Base-by-base conservation (phyloP, 2,797 vertebrate genomes). In the Ambastaia sidthimunki region DNA sequence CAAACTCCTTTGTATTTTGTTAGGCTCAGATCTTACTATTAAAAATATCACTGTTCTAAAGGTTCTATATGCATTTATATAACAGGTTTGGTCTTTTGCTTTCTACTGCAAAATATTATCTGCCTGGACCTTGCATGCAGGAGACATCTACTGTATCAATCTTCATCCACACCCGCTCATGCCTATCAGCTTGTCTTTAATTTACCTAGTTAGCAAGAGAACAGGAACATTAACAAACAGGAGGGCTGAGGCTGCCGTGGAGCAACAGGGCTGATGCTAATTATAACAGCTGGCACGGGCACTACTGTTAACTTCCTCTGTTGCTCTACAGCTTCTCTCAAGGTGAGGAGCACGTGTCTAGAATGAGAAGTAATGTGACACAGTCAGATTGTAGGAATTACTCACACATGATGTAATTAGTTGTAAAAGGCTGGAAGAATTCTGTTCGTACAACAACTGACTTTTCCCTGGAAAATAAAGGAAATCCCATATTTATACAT, bases 361-460 rank as follows among this genome's bases (percentile, higher is more conserved):
- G 66, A 69, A 69, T 31, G 28, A 9, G 11, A 71, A 37, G n/a
- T 55, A 23, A 44, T 62, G 66, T 70, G 55, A 71, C 23, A n/a
- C 31, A 28, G 31, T 50, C 70, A 18, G 23, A 37, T 7, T 70
- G 52, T 70, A 28, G 3, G 4, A 50, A 69, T 77, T 60, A 48
- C 25, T 68, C 63, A 70, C 18, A 69, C 0, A 34, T 7, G 52
- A 21, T 2, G 3, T 31, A n/a, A n/a, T n/a, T n/a, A n/a, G n/a
- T n/a, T n/a, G 50, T 59, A 59, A 69, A 69, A 55, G 0, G 11
- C 34, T 19, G 2, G 31, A 47, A 41, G 15, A 47, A 78, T 87
- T 82, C 83, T 59, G 85, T 91, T 88, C 71, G 71, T 67, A 74
- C 69, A 84, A 87, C 37, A 77, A 79, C 67, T 54, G 74, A 67